These are phyloP conservation scores for Apantesis nais DNA, from an alignment of 2,888 invertebrate genomes.

Conservation along the genomic window DNA sequence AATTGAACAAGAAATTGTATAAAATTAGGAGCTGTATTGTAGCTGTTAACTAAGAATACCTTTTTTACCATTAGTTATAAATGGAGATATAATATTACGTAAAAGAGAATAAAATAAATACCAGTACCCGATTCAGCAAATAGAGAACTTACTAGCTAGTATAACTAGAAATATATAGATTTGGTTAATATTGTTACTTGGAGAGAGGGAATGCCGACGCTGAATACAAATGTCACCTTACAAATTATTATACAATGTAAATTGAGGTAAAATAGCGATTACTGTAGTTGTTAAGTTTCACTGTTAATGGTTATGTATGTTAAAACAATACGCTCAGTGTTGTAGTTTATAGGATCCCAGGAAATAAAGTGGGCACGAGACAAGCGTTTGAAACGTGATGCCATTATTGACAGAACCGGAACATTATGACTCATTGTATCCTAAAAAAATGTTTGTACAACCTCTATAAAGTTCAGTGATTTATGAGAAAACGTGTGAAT, in stretches of 20 bases:
- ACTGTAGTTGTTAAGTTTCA: background rate
- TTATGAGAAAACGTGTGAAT: constrained; percentile 52
- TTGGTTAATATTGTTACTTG: background rate
- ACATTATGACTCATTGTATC: constrained; percentile 51
- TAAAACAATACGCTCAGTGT: background rate
- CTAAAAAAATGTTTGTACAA: constrained; percentile 56
- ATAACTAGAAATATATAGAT: background rate
- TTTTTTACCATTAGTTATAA: no score
- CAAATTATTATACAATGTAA: background rate
- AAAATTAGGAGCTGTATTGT: no score
- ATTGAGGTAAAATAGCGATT: background rate
- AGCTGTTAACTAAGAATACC: no score
- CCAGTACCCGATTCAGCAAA: no score
- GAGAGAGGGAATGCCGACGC: background rate
- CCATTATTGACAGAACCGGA: constrained; percentile 38
- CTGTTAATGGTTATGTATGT: background rate
- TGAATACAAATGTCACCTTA: background rate
- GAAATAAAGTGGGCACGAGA: constrained; percentile 28
- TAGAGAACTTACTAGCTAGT: background rate
- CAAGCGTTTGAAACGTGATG: constrained; percentile 26
- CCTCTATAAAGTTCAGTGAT: constrained; percentile 61
- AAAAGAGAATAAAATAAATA: no score
- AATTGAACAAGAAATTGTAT: no score
- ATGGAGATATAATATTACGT: no score
- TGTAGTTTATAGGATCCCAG: constrained; percentile 10